Percentiles rank a stretch among this genome's conserved stretches.
Conservation (phyloP, 2,888 invertebrate genomes). For the Cancer borealis region DNA sequence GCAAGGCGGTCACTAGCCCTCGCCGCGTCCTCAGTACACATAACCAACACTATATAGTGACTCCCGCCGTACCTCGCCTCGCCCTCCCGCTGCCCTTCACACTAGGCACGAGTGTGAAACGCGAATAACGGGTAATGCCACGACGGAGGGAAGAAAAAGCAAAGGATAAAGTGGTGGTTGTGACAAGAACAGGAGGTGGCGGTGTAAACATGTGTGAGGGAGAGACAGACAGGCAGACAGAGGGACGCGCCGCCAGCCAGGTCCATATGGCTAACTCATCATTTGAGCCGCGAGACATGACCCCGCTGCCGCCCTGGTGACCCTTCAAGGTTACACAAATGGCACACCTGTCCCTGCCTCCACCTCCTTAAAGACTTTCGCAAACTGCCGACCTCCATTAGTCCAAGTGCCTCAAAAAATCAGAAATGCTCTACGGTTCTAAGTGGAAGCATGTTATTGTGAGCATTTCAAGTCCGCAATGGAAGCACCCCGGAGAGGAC, state of each 20-base stretch:
- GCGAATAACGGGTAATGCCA: neutral
- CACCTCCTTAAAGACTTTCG: neutral
- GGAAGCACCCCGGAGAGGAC: neutral
- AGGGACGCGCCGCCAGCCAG: neutral
- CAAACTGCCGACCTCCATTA: neutral
- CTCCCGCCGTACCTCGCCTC: neutral
- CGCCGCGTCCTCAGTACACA: neutral
- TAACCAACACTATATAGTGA: neutral
- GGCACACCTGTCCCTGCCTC: neutral
- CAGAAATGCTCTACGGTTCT: neutral
- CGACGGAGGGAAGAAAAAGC: neutral
- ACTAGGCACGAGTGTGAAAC: neutral
- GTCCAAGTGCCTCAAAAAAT: neutral
- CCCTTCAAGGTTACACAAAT: constrained; percentile 24
- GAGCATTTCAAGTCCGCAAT: neutral
- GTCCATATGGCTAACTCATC: constrained; percentile 50
- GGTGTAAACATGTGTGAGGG: neutral
- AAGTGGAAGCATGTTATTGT: neutral
- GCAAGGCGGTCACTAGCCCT: neutral
- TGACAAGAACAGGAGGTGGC: neutral
- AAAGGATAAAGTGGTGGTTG: neutral
- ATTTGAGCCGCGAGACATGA: constrained; percentile 3
- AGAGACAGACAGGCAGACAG: neutral
- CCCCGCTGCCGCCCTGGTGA: constrained; percentile 25
- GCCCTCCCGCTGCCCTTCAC: neutral